Base-by-base conservation (phyloP, 2,113 vertebrate species). In the Equus przewalskii region DNA sequence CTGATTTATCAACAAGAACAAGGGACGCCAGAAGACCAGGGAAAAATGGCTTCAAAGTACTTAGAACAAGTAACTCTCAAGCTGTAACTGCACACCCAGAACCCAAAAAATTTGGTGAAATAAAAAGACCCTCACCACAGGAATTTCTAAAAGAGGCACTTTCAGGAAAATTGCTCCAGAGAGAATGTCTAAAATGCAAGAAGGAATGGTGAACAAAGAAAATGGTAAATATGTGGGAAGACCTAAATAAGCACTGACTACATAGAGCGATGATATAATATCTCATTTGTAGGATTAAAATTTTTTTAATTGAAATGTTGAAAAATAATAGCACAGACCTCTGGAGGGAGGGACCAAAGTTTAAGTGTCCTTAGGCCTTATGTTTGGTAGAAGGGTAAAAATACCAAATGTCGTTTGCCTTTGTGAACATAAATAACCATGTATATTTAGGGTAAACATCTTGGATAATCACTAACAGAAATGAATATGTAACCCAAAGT, bases 71-170 rank as follows among this genome's bases (percentile, higher is more conserved):
- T 0, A 78, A 49, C 56, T 72, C 13, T 65, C 64, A 84, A 78
- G 78, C 36, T 51, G 22, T 30, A 79, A 79, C 13, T 90, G 36
- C 8, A 70, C 15, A 24, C 13, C 44, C 54, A 65, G 70, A 75
- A 96, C 44, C 54, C 60, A 65, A 75, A 96, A 87, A 92, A 33
- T 10, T 49, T 36, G 72, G 51, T 58, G 69, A 92, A 78, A 79
- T 36, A 10, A 85, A 88, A 94, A 96, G 96, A 95, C 75, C 73
- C 73, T 97, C 22, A 65, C 91, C 91, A 95, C 54, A 91, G 51
- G 85, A 96, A 84, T 88, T 93, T 91, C 88, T 62, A 21, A 87
- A 92, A 79, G 16, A 64, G 21, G 92, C 67, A 87, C 65, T 88
- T 88, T 18, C 46, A 96, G 94, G 92, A 93, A 94, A 88, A 88